Base-by-base conservation (phyloP, 2,113 vertebrate species). In the Eulemur macaco region DNA sequence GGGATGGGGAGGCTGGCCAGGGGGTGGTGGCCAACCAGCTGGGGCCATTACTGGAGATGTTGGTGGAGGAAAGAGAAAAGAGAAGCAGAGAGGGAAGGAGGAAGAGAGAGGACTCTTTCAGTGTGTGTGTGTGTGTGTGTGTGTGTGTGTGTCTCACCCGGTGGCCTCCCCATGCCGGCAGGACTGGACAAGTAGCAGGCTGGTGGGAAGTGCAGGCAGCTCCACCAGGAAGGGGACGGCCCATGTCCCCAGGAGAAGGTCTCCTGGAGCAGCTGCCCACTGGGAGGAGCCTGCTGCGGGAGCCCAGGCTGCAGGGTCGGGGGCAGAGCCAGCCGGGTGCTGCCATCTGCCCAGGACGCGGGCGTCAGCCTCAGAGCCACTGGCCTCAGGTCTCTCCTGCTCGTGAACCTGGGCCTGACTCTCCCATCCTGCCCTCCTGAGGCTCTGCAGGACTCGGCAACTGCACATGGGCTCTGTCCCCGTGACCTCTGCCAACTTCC, bases 221-320 rank as follows among this genome's bases (percentile, higher is more conserved):
- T 86, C 47, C 52, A 58, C n/a, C 77, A 84, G 84, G 63, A 96
- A 93, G 97, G 93, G 89, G 77, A 27, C 96, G 88, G 29, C 58
- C 94, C 91, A 85, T 96, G 39, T 96, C 97, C 91, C 95, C 60
- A 47, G 81, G 80, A 95, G 90, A 90, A 82, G 58, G 17, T 27
- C 37, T 17, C 66, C 25, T 89, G 69, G 86, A 11, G 12, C 85
- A 96, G 85, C 82, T 96, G 93, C 54, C 80, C 90, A 84, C 34
- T 74, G 90, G 87, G 78, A 45, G 80, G 29, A 93, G 6, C 63
- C n/a, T 12, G 13, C 3, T 25, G 77, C 47, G 0, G 7, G 45
- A 45, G 39, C 50, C 47, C 58, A 13, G 31, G 78, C 58, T 45
- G 47, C 39, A 9, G 45, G 37, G 5, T 23, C 25, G 17, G 27